These are phyloP conservation scores for Potorous gilbertii DNA, from an alignment of 2,797 vertebrate species.

Conservation along the genomic window DNA sequence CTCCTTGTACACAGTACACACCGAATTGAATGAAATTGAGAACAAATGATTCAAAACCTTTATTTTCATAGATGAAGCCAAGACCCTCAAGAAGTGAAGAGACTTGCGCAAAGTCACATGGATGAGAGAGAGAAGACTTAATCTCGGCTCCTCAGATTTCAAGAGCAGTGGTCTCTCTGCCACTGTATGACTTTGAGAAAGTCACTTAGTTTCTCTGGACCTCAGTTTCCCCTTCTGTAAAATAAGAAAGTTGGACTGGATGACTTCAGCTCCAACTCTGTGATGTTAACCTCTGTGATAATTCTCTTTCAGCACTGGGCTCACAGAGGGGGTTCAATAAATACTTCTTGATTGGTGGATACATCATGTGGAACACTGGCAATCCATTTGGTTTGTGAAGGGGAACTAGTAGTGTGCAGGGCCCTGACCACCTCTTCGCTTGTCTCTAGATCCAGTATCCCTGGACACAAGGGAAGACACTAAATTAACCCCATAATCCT, in stretches of 20 bases:
- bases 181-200: background rate
- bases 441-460: constrained; percentile 1
- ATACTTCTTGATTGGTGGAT: background rate
- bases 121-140: background rate
- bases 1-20: background rate
- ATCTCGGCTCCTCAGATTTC: background rate
- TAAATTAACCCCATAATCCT: constrained; percentile 3
- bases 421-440: constrained; percentile 9
- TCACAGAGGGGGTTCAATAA: background rate
- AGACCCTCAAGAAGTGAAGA: background rate
- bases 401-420: background rate
- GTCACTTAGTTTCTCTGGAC: background rate
- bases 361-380: background rate
- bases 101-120: background rate
- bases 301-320: background rate
- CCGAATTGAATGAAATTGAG: background rate
- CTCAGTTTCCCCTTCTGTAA: background rate
- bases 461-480: constrained; percentile 19
- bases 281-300: background rate
- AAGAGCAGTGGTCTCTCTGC: background rate
- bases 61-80: background rate
- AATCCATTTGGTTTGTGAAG: background rate
- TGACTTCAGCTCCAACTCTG: background rate
- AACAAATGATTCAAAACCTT: background rate
- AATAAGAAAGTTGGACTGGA: background rate